Conservation (phyloP, 2,113 vertebrate genomes). For the Lipophrys pholis region DNA sequence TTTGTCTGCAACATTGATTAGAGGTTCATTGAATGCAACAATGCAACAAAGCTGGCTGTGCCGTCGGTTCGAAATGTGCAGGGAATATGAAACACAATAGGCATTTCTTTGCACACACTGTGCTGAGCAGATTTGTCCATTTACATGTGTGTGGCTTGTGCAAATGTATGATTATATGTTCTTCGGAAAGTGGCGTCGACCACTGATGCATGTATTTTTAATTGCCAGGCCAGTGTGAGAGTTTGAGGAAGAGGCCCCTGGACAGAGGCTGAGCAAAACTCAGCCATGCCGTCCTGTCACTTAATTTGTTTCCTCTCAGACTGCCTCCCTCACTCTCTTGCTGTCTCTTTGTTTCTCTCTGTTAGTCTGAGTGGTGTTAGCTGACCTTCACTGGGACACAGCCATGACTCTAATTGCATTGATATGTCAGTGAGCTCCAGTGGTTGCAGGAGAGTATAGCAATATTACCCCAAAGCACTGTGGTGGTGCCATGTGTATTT, state of each 20-base stretch:
- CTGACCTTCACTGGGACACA: slow-evolving; percentile 76
- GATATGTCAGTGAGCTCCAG: slow-evolving; percentile 66
- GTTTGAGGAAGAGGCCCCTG: slow-evolving; percentile 54
- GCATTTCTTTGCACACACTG: slow-evolving; percentile 12
- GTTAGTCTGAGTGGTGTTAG: slow-evolving; percentile 65
- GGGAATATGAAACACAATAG: slow-evolving; percentile 18
- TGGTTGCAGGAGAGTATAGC: slow-evolving; percentile 64
- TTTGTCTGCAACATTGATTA: slow-evolving; percentile 67
- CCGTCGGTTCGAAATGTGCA: slow-evolving; percentile 18
- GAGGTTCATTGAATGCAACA: slow-evolving; percentile 36
- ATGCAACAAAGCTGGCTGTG: slow-evolving; percentile 13
- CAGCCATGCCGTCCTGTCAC: slow-evolving; percentile 57
- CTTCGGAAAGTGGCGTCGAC: slow-evolving; percentile 43
- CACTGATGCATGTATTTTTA: slow-evolving; percentile 83
- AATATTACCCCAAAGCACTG: slow-evolving; percentile 59
- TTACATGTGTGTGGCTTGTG: slow-evolving; percentile 36
- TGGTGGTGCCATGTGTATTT: slow-evolving; percentile 35
- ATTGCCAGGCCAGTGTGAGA: slow-evolving; percentile 71
- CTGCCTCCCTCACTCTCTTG: slow-evolving; percentile 37
- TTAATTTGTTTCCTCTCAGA: slow-evolving; percentile 72
- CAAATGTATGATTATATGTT: slow-evolving; percentile 58
- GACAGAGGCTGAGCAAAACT: slow-evolving; percentile 61
- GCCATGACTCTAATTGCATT: slow-evolving; percentile 75
- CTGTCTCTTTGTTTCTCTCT: slow-evolving; percentile 35
- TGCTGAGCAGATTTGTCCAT: slow-evolving; percentile 19